A percentile compares a stretch with the other conserved stretches of the same genome.
These are phyloP conservation scores for Lethrus apterus DNA, from an alignment of 1,140 invertebrate species.

Conservation along the genomic window DNA sequence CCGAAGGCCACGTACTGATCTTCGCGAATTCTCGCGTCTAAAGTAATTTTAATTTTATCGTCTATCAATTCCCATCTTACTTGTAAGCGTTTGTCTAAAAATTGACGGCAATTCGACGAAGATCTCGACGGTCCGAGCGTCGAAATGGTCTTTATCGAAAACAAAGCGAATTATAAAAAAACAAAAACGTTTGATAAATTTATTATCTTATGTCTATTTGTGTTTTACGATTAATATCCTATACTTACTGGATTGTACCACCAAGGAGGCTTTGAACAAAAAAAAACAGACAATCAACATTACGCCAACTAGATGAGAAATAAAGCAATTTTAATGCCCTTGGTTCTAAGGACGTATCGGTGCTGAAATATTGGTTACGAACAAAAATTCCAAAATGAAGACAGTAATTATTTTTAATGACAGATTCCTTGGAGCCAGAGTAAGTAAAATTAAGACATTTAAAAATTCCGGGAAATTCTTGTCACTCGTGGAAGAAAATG, in stretches of 20 bases:
- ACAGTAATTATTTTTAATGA: no score
- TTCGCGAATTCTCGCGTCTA: conserved; percentile 67
- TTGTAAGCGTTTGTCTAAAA: conserved; percentile 69
- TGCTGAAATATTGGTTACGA: no score
- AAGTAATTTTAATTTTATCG: conserved; percentile 65
- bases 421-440: no score
- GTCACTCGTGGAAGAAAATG: no score
- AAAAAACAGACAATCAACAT: conserved; percentile 2
- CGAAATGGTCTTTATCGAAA: conserved; percentile 57
- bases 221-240: conserved; percentile 16
- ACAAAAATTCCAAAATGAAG: no score
- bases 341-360: no score
- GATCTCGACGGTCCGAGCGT: conserved; percentile 52
- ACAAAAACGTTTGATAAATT: neutral
- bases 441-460: no score
- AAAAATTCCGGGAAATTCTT: no score
- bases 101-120: conserved; percentile 69
- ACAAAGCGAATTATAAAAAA: conserved; percentile 19
- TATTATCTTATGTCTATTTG: neutral
- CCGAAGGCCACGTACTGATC: conserved; percentile 87
- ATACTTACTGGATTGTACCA: conserved; percentile 84
- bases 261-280: conserved; percentile 63
- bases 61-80: conserved; percentile 71
- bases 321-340: no score
- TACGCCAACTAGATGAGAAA: no score